These are phyloP conservation scores for Allobates femoralis DNA, from an alignment of 2,797 vertebrate genomes.

Conservation along the genomic window DNA sequence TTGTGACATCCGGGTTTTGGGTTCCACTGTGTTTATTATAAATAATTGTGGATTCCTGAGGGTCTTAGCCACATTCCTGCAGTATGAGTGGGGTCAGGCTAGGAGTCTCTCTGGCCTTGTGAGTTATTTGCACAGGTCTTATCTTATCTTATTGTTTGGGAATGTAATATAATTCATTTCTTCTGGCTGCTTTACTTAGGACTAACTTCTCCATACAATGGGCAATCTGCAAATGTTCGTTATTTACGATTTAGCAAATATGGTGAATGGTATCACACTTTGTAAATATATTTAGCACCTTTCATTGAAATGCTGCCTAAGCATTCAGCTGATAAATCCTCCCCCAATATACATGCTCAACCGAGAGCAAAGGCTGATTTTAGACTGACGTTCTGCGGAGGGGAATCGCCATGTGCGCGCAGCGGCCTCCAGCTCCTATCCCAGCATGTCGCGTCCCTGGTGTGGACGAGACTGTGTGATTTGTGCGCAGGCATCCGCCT, in stretches of 20 bases:
- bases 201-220: not conserved
- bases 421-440: too few relatives aligned
- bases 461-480: too few relatives aligned
- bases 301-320: not conserved
- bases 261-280: not conserved
- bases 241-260: not conserved
- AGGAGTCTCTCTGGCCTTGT: conserved; percentile 25
- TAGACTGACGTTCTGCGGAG: too few relatives aligned
- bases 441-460: too few relatives aligned
- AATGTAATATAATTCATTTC: not conserved
- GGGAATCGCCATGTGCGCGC: too few relatives aligned
- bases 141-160: conserved; percentile 30
- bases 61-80: conserved; percentile 24
- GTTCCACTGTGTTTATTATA: conserved; percentile 27
- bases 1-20: not conserved
- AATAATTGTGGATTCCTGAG: conserved; percentile 9
- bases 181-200: not conserved
- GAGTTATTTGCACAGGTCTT: conserved; percentile 5
- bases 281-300: not conserved
- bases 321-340: not conserved
- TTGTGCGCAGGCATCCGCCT: too few relatives aligned
- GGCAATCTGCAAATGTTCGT: not conserved
- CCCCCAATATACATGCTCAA: too few relatives aligned
- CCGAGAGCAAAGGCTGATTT: too few relatives aligned
- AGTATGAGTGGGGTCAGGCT: not conserved